A percentile compares a stretch with the other conserved stretches of the same genome.
Conservation (phyloP, 2,113 vertebrate species). For the Hydrolagus affinis region DNA sequence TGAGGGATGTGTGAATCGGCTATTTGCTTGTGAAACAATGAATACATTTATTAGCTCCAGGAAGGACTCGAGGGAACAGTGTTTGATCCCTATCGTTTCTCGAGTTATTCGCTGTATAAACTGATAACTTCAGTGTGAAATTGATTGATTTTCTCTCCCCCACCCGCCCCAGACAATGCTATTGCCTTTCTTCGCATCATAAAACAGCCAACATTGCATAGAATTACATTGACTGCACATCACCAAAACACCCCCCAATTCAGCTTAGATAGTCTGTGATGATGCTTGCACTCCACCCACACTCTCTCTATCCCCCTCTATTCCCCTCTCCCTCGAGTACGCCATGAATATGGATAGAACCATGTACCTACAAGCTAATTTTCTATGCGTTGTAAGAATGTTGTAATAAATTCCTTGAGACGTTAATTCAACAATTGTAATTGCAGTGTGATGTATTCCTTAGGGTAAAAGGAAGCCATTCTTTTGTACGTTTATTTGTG, state of each 20-base stretch:
- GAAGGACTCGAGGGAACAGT: neutral
- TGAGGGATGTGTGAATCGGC: constrained; percentile 2
- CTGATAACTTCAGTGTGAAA: neutral
- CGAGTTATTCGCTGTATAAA: neutral
- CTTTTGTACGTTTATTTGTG: no score
- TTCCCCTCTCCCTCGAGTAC: neutral
- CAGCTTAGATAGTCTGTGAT: no score
- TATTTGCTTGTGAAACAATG: neutral
- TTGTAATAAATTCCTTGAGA: neutral
- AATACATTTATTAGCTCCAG: neutral
- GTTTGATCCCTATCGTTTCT: neutral
- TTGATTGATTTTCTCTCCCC: constrained; percentile 2
- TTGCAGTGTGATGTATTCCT: neutral
- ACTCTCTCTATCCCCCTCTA: no score
- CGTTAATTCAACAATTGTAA: constrained; percentile 6
- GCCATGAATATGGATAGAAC: neutral
- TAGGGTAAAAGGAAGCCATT: neutral
- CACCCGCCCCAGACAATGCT: no score
- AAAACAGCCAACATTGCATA: no score
- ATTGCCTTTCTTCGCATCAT: neutral
- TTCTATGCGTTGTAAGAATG: neutral
- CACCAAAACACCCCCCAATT: no score
- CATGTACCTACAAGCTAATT: neutral
- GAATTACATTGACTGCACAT: no score
- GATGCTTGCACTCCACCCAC: no score